phyloP scores from a whole-genome alignment of 2,797 vertebrate genomes.

The Cossypha caffra region DNA sequence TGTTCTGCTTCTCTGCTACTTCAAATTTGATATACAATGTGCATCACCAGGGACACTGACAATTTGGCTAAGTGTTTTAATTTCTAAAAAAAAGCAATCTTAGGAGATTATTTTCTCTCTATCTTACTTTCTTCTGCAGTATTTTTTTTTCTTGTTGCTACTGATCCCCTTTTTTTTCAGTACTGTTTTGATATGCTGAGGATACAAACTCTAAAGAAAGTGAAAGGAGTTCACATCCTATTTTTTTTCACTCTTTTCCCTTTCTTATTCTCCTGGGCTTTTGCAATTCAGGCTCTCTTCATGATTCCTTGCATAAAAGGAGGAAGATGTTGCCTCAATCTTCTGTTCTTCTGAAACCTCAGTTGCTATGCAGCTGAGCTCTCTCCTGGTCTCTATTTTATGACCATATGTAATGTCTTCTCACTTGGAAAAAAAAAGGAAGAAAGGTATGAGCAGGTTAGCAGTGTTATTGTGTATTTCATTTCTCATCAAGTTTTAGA shows the following conservation, averaged over 20 bases:
- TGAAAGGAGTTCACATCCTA: background rate
- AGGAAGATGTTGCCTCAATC: background rate
- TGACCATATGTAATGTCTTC: background rate
- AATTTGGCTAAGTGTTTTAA: background rate
- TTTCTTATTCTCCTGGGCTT: background rate
- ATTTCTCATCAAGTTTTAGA: constrained; percentile 4
- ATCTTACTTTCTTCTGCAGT: background rate
- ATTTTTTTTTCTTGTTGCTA: background rate
- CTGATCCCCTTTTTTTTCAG: background rate
- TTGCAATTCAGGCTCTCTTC: background rate
- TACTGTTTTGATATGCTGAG: background rate
- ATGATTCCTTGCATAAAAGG: background rate
- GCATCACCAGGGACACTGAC: background rate
- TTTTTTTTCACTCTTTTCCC: background rate
- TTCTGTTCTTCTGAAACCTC: constrained; percentile 22
- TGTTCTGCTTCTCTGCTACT: background rate
- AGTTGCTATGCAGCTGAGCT: background rate
- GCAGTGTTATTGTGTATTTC: background rate
- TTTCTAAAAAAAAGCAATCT: background rate
- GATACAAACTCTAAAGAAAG: background rate
- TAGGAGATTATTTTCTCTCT: background rate
- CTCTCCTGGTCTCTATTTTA: background rate
- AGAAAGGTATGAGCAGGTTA: background rate
- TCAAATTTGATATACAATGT: background rate
- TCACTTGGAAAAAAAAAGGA: background rate